Conservation (phyloP, 1,140 invertebrate genomes). For the Drosophila mayri region DNA sequence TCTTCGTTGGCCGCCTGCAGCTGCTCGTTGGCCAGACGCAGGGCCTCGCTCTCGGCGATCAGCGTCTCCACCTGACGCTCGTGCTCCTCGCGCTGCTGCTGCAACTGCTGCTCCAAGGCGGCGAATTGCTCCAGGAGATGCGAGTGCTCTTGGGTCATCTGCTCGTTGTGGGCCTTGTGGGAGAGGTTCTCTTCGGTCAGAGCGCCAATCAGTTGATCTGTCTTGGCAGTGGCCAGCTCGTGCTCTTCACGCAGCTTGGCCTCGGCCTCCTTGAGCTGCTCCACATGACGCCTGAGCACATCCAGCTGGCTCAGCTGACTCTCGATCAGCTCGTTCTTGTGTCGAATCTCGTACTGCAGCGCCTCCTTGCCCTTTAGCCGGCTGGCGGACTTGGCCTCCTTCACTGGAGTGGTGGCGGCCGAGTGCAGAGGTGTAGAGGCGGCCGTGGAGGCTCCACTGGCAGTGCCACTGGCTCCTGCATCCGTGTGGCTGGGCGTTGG, state of each 20-base stretch:
- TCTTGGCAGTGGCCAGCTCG: conserved; percentile 55
- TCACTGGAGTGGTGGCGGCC: conserved; percentile 75
- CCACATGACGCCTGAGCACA: conserved; percentile 75
- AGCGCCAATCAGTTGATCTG: conserved; percentile 67
- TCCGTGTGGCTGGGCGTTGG: conserved; percentile 66
- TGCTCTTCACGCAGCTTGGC: conserved; percentile 72
- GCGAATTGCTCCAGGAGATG: conserved; percentile 48
- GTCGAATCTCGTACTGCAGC: conserved; percentile 78
- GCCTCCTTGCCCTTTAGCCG: conserved; percentile 83
- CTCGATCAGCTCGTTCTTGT: conserved; percentile 81
- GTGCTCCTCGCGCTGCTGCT: conserved; percentile 61
- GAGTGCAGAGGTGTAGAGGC: conserved; percentile 78
- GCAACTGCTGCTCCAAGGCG: conserved; percentile 66
- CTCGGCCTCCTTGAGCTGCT: conserved; percentile 78
- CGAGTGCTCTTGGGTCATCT: conserved; percentile 53
- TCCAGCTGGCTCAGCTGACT: conserved; percentile 79
- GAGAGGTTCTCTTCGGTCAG: conserved; percentile 61
- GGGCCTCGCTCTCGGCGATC: conserved; percentile 63
- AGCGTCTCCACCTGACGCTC: conserved; percentile 68
- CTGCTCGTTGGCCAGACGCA: conserved; percentile 68
- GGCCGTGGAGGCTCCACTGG: conserved; percentile 62
- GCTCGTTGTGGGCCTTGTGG: conserved; percentile 70
- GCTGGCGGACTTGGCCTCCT: conserved; percentile 76
- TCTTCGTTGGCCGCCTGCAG: conserved; percentile 51
- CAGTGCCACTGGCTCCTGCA: conserved; percentile 20